These are phyloP conservation scores for Drosophila anomelani DNA, from an alignment of 2,888 invertebrate species.

Conservation along the genomic window DNA sequence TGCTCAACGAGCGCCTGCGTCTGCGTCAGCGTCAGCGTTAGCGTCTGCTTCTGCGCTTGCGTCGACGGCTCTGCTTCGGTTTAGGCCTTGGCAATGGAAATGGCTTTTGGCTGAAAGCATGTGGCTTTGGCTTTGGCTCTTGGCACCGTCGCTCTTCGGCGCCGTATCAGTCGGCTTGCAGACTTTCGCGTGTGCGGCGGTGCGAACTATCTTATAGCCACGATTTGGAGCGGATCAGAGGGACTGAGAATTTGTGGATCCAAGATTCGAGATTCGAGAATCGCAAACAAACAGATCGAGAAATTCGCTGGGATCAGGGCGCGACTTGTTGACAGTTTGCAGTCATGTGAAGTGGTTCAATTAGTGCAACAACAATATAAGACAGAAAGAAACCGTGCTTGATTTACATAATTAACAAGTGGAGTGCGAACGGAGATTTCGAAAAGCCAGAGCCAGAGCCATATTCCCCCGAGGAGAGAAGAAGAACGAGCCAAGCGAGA, in stretches of 20 bases:
- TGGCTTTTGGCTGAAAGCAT: slow-evolving; percentile 21
- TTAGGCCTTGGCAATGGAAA: slow-evolving; percentile 28
- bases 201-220: slow-evolving; percentile 31
- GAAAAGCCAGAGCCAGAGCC: slow-evolving; percentile 3
- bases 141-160: slow-evolving; percentile 38
- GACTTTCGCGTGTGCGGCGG: slow-evolving; percentile 81
- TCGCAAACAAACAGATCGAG: slow-evolving; percentile 42
- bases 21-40: slow-evolving; percentile 13
- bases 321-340: slow-evolving; percentile 77
- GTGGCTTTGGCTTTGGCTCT: slow-evolving; percentile 19
- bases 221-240: slow-evolving; percentile 12
- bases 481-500: slow-evolving; percentile 24
- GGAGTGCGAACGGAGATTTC: slow-evolving; percentile 35
- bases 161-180: slow-evolving; percentile 76
- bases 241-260: slow-evolving; percentile 4
- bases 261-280: slow-evolving; percentile 10
- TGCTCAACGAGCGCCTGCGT: slow-evolving; percentile 44
- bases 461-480: not conserved
- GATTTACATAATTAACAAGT: slow-evolving; percentile 76
- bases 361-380: slow-evolving; percentile 39
- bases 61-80: slow-evolving; percentile 32
- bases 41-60: slow-evolving; percentile 1
- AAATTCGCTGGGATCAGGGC: slow-evolving; percentile 52
- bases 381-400: slow-evolving; percentile 45
- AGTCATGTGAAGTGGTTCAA: slow-evolving; percentile 60